phyloP scores from a whole-genome alignment of 2,888 invertebrate species.

The Agrotis puta region DNA sequence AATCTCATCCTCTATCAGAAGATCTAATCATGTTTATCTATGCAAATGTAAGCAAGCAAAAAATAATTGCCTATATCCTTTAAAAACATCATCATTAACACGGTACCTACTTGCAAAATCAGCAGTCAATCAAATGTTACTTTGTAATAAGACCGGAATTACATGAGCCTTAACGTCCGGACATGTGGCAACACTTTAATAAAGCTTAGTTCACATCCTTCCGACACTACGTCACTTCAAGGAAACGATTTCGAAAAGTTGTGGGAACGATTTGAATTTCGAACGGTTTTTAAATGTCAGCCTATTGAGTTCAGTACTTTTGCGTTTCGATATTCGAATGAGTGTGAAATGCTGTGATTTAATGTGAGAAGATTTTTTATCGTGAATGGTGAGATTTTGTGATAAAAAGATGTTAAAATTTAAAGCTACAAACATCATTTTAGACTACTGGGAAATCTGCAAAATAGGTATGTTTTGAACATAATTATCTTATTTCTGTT shows the following conservation, averaged over 20 bases:
- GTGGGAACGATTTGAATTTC: constrained; percentile 55
- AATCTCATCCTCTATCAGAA: constrained; percentile 33
- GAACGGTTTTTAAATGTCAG: constrained; percentile 49
- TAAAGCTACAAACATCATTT: background rate
- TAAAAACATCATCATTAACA: constrained; percentile 29
- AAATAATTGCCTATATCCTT: constrained; percentile 48
- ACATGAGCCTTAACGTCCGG: constrained; percentile 41
- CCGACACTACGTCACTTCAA: constrained; percentile 58
- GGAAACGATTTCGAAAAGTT: constrained; percentile 51
- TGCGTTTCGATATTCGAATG: constrained; percentile 38
- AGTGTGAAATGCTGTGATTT: constrained; percentile 20
- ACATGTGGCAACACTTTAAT: constrained; percentile 57
- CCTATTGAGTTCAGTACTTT: constrained; percentile 31
- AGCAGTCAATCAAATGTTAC: constrained; percentile 41
- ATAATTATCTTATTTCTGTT: no score
- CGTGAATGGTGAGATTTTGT: background rate
- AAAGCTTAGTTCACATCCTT: constrained; percentile 53
- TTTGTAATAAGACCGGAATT: constrained; percentile 58
- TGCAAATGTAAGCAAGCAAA: constrained; percentile 14
- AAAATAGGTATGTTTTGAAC: no score
- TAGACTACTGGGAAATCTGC: no score
- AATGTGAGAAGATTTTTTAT: constrained; percentile 18
- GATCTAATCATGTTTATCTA: constrained; percentile 29
- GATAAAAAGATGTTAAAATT: background rate
- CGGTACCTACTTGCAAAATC: constrained; percentile 42